phyloP scores from a whole-genome alignment of 2,113 vertebrate genomes.

The Poicephalus gulielmi region DNA sequence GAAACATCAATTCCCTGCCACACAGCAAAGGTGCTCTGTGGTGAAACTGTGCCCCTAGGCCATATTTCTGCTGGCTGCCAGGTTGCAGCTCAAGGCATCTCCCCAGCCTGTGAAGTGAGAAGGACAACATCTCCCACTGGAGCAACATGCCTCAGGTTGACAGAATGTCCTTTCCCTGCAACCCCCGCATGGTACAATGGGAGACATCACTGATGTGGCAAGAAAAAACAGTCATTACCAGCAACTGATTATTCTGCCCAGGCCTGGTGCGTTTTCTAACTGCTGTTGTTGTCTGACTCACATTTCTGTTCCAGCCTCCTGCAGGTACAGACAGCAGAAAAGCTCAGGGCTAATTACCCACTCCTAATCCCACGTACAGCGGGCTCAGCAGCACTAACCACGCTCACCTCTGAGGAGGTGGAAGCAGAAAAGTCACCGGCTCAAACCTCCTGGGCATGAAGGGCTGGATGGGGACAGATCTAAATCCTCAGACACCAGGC shows the following conservation, averaged over 20 bases:
- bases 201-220: neutral
- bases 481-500: neutral
- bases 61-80: neutral
- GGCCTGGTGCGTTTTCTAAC: neutral
- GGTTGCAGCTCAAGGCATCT: neutral
- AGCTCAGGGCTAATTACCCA: conserved; percentile 18
- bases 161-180: neutral
- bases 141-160: neutral
- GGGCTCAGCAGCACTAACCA: neutral
- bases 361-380: neutral
- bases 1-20: neutral
- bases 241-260: neutral
- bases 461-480: neutral
- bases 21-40: neutral
- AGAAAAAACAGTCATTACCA: neutral
- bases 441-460: neutral
- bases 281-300: conserved; percentile 38
- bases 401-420: neutral
- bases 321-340: conserved; percentile 27
- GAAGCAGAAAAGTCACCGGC: neutral
- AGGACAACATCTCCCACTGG: neutral
- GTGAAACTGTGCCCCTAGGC: neutral
- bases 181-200: fast-evolving
- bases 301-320: conserved; percentile 4
- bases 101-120: neutral